phyloP scores from a whole-genome alignment of 2,888 invertebrate species.

The Plagodis pulveraria region DNA sequence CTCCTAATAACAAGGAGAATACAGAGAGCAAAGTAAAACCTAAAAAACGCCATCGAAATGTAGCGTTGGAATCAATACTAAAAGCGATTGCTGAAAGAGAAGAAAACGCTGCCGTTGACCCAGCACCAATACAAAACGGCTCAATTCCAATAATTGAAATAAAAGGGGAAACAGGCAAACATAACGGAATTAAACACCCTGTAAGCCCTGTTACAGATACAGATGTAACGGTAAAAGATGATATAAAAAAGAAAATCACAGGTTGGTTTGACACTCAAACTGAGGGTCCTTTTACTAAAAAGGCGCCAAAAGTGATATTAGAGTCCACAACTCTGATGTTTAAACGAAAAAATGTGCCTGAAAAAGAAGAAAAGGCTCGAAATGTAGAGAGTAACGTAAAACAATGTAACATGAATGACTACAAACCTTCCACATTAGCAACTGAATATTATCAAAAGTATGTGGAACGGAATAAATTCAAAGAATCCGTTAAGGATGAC shows the following conservation, averaged over 20 bases:
- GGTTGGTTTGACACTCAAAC: slow-evolving; percentile 20
- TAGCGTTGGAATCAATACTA: slow-evolving; percentile 56
- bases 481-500: slow-evolving; percentile 43
- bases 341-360: slow-evolving; percentile 31
- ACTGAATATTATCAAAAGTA: slow-evolving; percentile 55
- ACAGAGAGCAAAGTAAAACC: slow-evolving; percentile 14
- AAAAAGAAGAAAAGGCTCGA: slow-evolving; percentile 3
- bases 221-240: no score
- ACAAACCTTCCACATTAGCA: slow-evolving; percentile 50
- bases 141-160: no score
- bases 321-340: slow-evolving; percentile 37
- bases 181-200: no score
- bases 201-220: no score
- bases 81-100: slow-evolving; percentile 30
- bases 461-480: slow-evolving; percentile 45
- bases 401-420: slow-evolving; percentile 3
- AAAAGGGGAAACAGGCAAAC: no score
- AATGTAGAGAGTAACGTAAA: not conserved
- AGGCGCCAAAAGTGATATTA: slow-evolving; percentile 29
- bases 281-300: slow-evolving; percentile 14
- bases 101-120: not conserved
- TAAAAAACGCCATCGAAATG: slow-evolving; percentile 48
- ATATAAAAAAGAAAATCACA: slow-evolving; percentile 16
- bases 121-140: no score
- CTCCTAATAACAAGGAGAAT: slow-evolving; percentile 3